Evolutionary conservation across 2,888 invertebrate species (phyloP).

Genomic region (Sturmia bella): DNA sequence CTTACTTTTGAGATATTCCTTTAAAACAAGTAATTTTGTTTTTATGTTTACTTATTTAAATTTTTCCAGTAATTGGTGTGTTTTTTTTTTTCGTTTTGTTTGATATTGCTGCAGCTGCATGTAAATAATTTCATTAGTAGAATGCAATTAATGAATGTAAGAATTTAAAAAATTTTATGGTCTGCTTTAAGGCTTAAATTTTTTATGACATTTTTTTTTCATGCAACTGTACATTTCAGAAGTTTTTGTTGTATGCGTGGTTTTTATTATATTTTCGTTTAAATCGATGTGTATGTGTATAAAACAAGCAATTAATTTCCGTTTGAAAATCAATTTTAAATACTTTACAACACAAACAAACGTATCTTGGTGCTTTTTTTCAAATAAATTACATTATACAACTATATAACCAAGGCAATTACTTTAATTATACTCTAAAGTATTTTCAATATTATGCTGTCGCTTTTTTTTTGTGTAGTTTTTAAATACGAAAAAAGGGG

Average conservation of each 20-base stretch:
- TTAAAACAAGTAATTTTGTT: not conserved
- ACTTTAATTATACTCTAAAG: conserved; percentile 71
- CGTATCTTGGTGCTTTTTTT: conserved; percentile 34
- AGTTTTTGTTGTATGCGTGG: conserved; percentile 1
- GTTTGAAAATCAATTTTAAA: conserved; percentile 67
- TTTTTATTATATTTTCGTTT: conserved; percentile 13
- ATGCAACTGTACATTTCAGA: conserved; percentile 24
- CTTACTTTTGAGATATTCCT: too few relatives aligned
- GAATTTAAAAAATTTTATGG: conserved; percentile 54
- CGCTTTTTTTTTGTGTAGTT: conserved; percentile 21
- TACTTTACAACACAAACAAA: conserved; percentile 44
- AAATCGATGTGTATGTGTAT: conserved; percentile 13
- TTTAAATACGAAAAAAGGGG: conserved; percentile 47
- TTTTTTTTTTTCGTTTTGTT: not conserved
- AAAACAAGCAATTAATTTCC: conserved; percentile 65
- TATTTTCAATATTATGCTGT: conserved; percentile 59
- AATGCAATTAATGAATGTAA: conserved; percentile 42
- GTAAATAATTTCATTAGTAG: not conserved
- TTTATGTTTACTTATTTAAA: not conserved
- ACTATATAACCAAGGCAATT: conserved; percentile 65
- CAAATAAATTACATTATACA: conserved; percentile 61
- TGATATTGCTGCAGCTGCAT: not conserved
- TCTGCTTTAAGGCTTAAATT: conserved; percentile 37
- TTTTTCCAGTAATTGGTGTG: conserved; percentile 33
- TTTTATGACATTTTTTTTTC: conserved; percentile 19